These are phyloP conservation scores for Macrophya annulata DNA, from an alignment of 2,888 invertebrate genomes.

Conservation along the genomic window DNA sequence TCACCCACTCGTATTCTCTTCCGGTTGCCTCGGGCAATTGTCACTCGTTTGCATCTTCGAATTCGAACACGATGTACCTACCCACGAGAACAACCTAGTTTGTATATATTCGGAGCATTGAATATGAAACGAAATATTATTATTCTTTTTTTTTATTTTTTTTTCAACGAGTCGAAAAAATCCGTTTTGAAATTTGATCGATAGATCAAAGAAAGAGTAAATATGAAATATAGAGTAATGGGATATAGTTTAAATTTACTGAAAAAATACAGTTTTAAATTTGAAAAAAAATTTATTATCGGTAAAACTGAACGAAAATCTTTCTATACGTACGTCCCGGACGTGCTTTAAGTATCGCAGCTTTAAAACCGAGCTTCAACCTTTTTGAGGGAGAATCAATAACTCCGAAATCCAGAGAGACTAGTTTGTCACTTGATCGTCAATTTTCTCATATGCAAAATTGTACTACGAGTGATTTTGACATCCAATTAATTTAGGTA, in stretches of 20 bases:
- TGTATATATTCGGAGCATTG: not conserved
- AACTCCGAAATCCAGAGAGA: slow-evolving; percentile 47
- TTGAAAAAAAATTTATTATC: not conserved
- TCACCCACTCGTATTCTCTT: not conserved
- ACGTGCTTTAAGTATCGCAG: slow-evolving; percentile 37
- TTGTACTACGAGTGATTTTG: not conserved
- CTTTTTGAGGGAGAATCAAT: slow-evolving; percentile 52
- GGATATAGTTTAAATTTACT: not conserved
- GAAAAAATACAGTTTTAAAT: not conserved
- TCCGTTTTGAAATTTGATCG: not conserved
- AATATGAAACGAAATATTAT: not conserved
- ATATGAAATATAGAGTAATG: not conserved
- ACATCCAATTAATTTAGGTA: slow-evolving; percentile 26
- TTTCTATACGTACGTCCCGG: not conserved
- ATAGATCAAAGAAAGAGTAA: not conserved
- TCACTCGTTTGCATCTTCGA: slow-evolving; percentile 29
- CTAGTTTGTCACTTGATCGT: slow-evolving; percentile 37
- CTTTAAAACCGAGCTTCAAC: slow-evolving; percentile 44
- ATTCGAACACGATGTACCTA: not conserved
- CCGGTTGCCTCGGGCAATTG: slow-evolving; percentile 44
- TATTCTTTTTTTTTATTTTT: no score
- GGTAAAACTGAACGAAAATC: not conserved
- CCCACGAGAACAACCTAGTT: not conserved
- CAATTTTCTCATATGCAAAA: slow-evolving; percentile 16
- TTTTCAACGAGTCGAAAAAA: not conserved